A percentile compares a stretch with the other conserved stretches of the same genome.
Conservation (phyloP, 2,888 invertebrate genomes). For the Panorpa germanica region DNA sequence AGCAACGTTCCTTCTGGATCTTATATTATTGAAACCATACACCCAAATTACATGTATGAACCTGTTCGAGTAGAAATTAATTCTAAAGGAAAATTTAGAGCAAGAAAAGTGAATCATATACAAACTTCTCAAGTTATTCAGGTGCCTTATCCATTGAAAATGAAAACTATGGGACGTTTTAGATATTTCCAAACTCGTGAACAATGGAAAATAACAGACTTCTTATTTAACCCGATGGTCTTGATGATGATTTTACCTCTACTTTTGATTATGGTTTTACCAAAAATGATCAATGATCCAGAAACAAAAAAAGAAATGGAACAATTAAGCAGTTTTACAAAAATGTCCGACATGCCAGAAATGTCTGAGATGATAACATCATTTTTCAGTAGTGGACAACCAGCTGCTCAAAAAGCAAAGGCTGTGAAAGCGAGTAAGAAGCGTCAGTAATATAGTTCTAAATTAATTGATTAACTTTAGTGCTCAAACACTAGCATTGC, state of each 20-base stretch:
- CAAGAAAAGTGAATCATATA: constrained; percentile 83
- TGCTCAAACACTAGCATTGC: too few relatives aligned
- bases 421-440: neutral
- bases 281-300: constrained; percentile 95
- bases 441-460: too few relatives aligned
- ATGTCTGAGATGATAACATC: constrained; percentile 89
- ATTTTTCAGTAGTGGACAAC: constrained; percentile 54
- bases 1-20: constrained; percentile 82
- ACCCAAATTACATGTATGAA: constrained; percentile 85
- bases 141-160: constrained; percentile 79
- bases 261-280: constrained; percentile 75
- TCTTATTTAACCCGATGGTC: constrained; percentile 93
- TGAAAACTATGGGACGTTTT: constrained; percentile 65
- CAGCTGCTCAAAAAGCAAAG: constrained; percentile 25
- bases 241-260: constrained; percentile 94
- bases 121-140: constrained; percentile 82
- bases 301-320: constrained; percentile 93
- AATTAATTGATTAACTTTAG: too few relatives aligned
- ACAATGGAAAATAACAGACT: constrained; percentile 93
- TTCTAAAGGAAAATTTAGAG: constrained; percentile 90
- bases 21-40: constrained; percentile 80
- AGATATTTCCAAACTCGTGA: constrained; percentile 87
- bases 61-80: constrained; percentile 90
- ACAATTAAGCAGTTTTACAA: constrained; percentile 64
- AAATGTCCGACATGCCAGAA: constrained; percentile 80